Percentiles rank a stretch among this genome's conserved stretches.
Evolutionary conservation across 2,888 invertebrate species (phyloP).

Genomic region (Rhogogaster chlorosoma): DNA sequence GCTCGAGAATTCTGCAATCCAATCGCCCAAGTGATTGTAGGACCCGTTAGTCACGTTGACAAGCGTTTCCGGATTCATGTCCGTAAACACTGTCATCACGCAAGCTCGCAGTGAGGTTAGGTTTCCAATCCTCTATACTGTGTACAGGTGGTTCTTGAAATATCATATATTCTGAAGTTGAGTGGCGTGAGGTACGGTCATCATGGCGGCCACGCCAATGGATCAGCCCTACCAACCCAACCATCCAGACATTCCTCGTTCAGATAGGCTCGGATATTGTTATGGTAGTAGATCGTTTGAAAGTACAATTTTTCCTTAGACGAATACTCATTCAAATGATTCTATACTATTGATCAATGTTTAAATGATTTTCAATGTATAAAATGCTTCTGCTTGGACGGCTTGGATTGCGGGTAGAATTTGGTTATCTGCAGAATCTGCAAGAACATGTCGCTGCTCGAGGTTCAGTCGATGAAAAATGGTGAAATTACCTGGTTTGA

Average conservation of each 20-base stretch:
- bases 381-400: background rate
- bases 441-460: too few species aligned
- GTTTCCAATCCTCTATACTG: background rate
- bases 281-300: background rate
- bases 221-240: background rate
- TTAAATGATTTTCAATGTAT: background rate
- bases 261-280: background rate
- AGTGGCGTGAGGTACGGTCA: background rate
- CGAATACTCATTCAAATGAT: background rate
- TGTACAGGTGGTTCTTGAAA: background rate
- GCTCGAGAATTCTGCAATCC: background rate
- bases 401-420: too few species aligned
- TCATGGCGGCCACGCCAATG: background rate
- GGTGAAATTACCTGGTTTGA: background rate
- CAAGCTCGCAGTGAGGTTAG: background rate
- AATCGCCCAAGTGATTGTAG: background rate
- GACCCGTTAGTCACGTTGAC: background rate
- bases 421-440: too few species aligned
- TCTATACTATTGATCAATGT: background rate
- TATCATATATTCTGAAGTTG: background rate
- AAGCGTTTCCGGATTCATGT: background rate
- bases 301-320: background rate
- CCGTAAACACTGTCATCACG: background rate
- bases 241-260: background rate
- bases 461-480: background rate